Evolutionary conservation across 92 coral and sea anemone species (phyloP).

Genomic region (Paragorgia papillata): DNA sequence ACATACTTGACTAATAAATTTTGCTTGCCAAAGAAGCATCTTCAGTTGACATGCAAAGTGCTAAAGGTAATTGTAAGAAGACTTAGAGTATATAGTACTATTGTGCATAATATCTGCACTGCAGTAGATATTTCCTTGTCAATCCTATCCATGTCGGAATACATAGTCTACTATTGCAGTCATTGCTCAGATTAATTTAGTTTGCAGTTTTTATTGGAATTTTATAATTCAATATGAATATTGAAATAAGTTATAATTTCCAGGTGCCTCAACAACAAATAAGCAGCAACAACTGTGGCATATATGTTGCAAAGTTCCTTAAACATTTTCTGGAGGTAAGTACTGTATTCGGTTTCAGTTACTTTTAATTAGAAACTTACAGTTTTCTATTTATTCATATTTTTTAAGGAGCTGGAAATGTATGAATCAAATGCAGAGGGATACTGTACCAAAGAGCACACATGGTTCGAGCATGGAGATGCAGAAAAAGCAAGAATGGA

Average conservation of each 20-base stretch:
- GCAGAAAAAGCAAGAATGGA: conserved; percentile 6
- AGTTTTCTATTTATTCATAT: background rate
- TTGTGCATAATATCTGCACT: background rate
- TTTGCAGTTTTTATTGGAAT: too few species aligned
- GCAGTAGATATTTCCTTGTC: background rate
- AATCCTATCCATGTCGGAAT: too few species aligned
- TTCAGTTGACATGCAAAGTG: background rate
- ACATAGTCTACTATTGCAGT: too few species aligned
- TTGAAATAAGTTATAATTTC: background rate
- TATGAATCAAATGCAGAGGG: conserved; percentile 10
- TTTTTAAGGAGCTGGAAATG: conserved; percentile 21
- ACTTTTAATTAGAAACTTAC: background rate
- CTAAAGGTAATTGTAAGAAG: conserved; percentile 1
- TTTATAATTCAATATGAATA: too few species aligned
- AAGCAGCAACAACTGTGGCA: conserved; percentile 3
- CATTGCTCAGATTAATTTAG: too few species aligned
- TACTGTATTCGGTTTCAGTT: background rate
- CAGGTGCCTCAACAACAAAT: conserved; percentile 29
- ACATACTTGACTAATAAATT: background rate
- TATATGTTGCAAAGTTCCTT: too few species aligned
- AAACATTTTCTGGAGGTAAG: conserved; percentile 7
- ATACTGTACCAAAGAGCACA: conserved; percentile 6
- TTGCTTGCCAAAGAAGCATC: conserved; percentile 10
- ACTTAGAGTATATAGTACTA: background rate
- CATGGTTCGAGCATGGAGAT: conserved; percentile 13